These are phyloP conservation scores for Malurus cyaneus DNA, from an alignment of 2,113 vertebrate genomes.

Conservation along the genomic window DNA sequence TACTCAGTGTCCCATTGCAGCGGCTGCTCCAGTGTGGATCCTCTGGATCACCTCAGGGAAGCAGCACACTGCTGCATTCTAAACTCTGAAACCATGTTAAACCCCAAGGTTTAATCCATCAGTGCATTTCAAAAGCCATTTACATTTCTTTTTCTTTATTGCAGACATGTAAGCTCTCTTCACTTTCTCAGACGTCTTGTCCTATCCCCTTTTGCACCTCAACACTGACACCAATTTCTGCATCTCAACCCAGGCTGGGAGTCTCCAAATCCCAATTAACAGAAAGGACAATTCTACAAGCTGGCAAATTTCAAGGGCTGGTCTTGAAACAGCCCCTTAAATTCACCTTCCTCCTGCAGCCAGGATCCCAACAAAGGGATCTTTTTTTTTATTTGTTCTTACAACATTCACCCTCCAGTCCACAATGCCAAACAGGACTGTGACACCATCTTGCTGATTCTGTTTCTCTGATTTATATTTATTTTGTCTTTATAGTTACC, in stretches of 20 bases:
- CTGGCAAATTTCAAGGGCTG: fast-evolving
- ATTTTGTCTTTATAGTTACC: neutral
- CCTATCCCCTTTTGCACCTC: neutral
- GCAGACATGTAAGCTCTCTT: neutral
- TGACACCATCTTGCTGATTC: neutral
- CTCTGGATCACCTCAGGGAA: neutral
- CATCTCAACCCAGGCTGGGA: neutral
- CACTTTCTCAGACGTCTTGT: neutral
- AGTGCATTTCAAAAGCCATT: fast-evolving
- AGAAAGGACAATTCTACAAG: neutral
- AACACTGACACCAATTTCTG: neutral
- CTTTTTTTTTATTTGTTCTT: neutral
- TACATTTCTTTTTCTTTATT: neutral
- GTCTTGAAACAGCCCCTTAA: neutral
- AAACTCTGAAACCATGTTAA: neutral
- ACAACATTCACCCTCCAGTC: neutral
- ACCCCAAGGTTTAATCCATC: neutral
- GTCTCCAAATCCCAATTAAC: neutral
- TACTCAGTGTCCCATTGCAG: neutral
- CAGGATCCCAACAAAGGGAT: neutral
- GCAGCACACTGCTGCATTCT: neutral
- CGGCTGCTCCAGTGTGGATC: neutral
- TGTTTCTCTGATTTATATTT: neutral
- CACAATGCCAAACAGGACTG: neutral
- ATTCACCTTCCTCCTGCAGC: neutral